phyloP scores from a whole-genome alignment of 2,113 vertebrate species.

The human region DNA sequence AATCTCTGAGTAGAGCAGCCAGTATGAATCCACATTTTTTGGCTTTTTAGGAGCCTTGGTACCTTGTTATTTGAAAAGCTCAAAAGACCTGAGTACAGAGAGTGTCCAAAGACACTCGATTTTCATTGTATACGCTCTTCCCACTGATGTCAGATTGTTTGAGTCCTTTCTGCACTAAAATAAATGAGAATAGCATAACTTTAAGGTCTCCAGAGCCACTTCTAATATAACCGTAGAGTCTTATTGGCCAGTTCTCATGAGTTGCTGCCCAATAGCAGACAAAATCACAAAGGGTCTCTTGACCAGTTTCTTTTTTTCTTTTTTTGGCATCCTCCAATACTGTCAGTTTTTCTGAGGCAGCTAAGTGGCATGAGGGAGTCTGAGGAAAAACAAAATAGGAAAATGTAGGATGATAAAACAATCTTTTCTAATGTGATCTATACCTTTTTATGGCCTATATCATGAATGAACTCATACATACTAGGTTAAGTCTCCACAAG shows the following conservation, averaged over 20 bases:
- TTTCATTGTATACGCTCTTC: not conserved
- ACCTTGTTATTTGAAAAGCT: not conserved
- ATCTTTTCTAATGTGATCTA: not conserved
- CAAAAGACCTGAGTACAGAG: not conserved
- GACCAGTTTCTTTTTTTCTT: slow-evolving; percentile 93
- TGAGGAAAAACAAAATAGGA: slow-evolving; percentile 60
- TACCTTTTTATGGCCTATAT: not conserved
- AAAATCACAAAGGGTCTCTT: slow-evolving; percentile 92
- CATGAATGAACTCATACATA: not conserved
- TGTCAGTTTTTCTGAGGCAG: slow-evolving; percentile 87
- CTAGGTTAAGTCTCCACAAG: not conserved
- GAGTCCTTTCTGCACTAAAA: slow-evolving; percentile 1
- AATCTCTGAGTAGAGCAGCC: not conserved
- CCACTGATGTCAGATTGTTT: not conserved
- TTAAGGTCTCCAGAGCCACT: slow-evolving; percentile 89
- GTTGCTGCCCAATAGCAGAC: slow-evolving; percentile 90
- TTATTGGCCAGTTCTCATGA: slow-evolving; percentile 87
- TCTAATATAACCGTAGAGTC: slow-evolving; percentile 90
- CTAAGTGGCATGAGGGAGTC: slow-evolving; percentile 91
- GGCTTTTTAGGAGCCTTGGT: not conserved
- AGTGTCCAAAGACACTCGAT: not conserved
- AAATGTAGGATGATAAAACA: not conserved
- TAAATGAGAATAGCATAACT: not conserved
- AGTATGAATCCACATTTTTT: not conserved
- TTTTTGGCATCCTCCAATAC: too few species aligned